Conservation (phyloP, 2,797 vertebrate species). For the Morelia viridis region DNA sequence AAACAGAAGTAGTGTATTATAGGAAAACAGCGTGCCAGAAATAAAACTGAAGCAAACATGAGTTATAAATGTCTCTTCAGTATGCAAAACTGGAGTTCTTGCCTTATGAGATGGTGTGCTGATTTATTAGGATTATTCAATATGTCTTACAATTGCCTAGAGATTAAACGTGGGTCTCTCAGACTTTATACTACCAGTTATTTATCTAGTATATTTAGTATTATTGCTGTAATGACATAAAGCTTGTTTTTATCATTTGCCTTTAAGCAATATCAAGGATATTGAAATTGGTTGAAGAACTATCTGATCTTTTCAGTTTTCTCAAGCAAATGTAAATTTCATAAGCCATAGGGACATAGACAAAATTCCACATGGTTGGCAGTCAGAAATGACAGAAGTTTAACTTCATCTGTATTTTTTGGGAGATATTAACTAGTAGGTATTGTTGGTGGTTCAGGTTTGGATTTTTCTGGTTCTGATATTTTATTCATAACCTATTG, state of each 20-base stretch:
- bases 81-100: not conserved
- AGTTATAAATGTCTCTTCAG: constrained; percentile 8
- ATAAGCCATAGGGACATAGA: not conserved
- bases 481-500: not conserved
- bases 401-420: not conserved
- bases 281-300: not conserved
- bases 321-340: not conserved
- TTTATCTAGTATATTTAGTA: not conserved
- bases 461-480: not conserved
- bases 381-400: not conserved
- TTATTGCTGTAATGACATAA: not conserved
- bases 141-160: not conserved
- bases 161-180: not conserved
- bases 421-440: not conserved
- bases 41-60: constrained; percentile 36
- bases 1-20: constrained; percentile 32
- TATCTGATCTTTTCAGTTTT: not conserved
- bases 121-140: not conserved
- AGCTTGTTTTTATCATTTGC: not conserved
- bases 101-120: not conserved
- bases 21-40: constrained; percentile 33
- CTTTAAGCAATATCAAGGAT: not conserved
- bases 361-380: not conserved
- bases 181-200: not conserved
- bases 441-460: not conserved